Evolutionary conservation across 2,888 invertebrate genomes (phyloP).

Genomic region (Cheilosia vernalis): DNA sequence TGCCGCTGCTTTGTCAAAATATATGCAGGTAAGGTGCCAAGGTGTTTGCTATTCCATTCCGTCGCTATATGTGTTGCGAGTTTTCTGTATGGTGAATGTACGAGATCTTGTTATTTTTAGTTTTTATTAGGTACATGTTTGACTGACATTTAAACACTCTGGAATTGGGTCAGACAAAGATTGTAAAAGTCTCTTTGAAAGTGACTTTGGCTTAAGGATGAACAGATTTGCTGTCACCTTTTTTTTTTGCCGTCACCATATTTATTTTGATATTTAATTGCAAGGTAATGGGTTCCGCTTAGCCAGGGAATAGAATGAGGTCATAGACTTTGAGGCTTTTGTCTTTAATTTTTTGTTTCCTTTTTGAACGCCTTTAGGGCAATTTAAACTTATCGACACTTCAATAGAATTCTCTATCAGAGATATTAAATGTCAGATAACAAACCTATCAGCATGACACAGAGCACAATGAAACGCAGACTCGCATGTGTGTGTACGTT

Average conservation of each 20-base stretch:
- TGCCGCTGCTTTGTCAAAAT: constrained; percentile 87
- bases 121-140: constrained; percentile 49
- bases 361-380: constrained; percentile 21
- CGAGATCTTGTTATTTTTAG: constrained; percentile 51
- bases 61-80: constrained; percentile 4
- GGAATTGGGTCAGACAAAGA: constrained; percentile 61
- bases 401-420: constrained; percentile 24
- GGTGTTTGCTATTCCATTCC: constrained; percentile 46
- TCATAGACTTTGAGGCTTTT: constrained; percentile 14
- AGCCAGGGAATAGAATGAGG: constrained; percentile 30
- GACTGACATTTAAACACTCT: constrained; percentile 70
- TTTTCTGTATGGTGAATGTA: constrained; percentile 52
- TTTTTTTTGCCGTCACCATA: constrained; percentile 9
- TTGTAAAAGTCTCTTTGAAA: constrained; percentile 60
- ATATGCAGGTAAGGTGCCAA: constrained; percentile 86
- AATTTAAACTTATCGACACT: constrained; percentile 43
- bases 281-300: constrained; percentile 2
- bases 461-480: constrained; percentile 8
- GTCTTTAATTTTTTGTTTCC: not conserved
- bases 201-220: constrained; percentile 51
- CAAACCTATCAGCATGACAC: constrained; percentile 29
- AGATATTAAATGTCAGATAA: constrained; percentile 52
- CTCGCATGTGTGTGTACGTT: not conserved
- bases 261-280: constrained; percentile 22
- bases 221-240: constrained; percentile 40